Evolutionary conservation across 2,113 vertebrate species (phyloP).

Genomic region (Thermophis baileyi): DNA sequence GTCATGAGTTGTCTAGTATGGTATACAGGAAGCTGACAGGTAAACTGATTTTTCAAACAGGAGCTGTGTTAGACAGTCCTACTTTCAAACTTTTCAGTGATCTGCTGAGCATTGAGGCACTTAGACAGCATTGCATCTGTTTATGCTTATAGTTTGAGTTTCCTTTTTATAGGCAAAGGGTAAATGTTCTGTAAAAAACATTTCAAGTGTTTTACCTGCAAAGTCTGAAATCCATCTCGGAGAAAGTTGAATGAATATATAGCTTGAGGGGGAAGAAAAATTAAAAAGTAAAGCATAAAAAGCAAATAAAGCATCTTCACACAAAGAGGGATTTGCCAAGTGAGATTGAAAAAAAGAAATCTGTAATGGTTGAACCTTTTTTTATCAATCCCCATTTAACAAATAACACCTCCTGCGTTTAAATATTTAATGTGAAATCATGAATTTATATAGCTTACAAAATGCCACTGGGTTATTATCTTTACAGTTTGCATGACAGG

Average conservation of each 20-base stretch:
- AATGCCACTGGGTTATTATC: constrained; percentile 77
- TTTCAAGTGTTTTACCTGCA: constrained; percentile 52
- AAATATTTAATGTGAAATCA: constrained; percentile 80
- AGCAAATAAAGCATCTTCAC: constrained; percentile 34
- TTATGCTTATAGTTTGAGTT: constrained; percentile 51
- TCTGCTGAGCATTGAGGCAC: constrained; percentile 35
- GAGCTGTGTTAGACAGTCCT: neutral
- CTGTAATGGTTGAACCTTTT: constrained; percentile 59
- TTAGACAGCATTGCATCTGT: constrained; percentile 39
- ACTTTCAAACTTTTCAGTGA: constrained; percentile 35
- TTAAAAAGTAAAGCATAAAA: constrained; percentile 19
- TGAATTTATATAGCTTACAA: constrained; percentile 77
- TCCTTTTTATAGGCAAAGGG: constrained; percentile 52
- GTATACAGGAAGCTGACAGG: neutral
- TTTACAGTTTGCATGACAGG: constrained; percentile 71
- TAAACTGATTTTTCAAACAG: constrained; percentile 34
- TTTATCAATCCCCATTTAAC: constrained; percentile 65
- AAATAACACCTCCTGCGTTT: constrained; percentile 75
- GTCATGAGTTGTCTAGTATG: neutral
- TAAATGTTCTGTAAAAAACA: constrained; percentile 56
- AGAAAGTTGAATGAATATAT: constrained; percentile 54
- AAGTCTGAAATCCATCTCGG: constrained; percentile 50
- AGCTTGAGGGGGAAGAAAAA: constrained; percentile 5
- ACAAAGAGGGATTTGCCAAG: constrained; percentile 62
- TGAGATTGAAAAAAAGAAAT: constrained; percentile 29